phyloP scores from a whole-genome alignment of 2,888 invertebrate species.

The Pammene aurita region DNA sequence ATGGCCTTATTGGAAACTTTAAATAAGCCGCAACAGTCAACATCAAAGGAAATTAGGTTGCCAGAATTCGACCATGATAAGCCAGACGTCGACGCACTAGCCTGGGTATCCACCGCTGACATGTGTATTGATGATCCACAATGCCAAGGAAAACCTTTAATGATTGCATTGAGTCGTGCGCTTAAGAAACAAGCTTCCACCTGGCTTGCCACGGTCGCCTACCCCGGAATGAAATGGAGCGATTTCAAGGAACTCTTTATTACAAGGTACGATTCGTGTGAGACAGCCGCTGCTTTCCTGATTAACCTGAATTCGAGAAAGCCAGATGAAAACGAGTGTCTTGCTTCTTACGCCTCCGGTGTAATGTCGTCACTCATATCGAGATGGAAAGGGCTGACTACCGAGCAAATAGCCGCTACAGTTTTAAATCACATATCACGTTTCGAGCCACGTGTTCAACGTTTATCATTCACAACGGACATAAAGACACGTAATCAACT shows the following conservation, averaged over 20 bases:
- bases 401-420: conserved; percentile 40
- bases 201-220: conserved; percentile 43
- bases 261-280: conserved; percentile 29
- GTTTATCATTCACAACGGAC: conserved; percentile 37
- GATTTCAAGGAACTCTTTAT: conserved; percentile 43
- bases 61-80: neutral
- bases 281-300: neutral
- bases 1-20: conserved; percentile 14
- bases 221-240: conserved; percentile 43
- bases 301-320: conserved; percentile 11
- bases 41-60: neutral
- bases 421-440: conserved; percentile 38
- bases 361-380: conserved; percentile 27
- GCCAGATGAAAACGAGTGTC: conserved; percentile 24
- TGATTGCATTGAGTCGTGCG: conserved; percentile 18
- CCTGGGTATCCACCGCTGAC: conserved; percentile 16
- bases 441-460: conserved; percentile 37
- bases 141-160: conserved; percentile 11
- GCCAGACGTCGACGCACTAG: conserved; percentile 8
- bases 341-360: conserved; percentile 20
- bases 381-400: conserved; percentile 28
- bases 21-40: conserved; percentile 2
- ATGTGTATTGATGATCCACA: conserved; percentile 15
- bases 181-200: conserved; percentile 41
- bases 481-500: conserved; percentile 19